phyloP scores from a whole-genome alignment of 2,888 invertebrate species.

The Cephalotes varians region DNA sequence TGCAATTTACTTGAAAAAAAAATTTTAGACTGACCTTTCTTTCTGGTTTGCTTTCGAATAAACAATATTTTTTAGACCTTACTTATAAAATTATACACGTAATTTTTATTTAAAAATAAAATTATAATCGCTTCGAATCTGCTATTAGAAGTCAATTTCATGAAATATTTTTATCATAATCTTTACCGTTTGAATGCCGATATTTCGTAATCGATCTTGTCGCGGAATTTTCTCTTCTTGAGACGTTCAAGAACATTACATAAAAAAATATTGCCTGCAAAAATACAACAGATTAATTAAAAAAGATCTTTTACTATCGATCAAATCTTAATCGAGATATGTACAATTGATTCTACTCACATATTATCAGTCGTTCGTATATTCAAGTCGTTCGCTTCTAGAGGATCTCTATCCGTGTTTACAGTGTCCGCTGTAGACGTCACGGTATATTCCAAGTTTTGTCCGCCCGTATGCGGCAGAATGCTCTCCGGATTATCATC shows the following conservation, averaged over 20 bases:
- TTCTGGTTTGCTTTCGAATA: not conserved
- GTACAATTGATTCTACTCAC: slow-evolving; percentile 79
- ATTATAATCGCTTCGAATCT: not conserved
- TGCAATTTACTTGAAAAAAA: not conserved
- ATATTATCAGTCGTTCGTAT: slow-evolving; percentile 85
- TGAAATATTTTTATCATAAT: not conserved
- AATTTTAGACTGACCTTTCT: not conserved
- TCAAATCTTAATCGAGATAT: slow-evolving; percentile 29
- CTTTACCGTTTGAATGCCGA: slow-evolving; percentile 26
- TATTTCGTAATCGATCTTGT: slow-evolving; percentile 17
- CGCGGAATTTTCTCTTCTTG: not conserved
- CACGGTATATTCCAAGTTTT: slow-evolving; percentile 80
- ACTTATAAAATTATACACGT: not conserved
- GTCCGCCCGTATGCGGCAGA: slow-evolving; percentile 81
- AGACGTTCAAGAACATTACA: slow-evolving; percentile 71
- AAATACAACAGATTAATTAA: slow-evolving; percentile 11
- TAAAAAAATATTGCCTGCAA: slow-evolving; percentile 80
- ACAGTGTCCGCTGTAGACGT: slow-evolving; percentile 67
- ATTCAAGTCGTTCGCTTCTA: slow-evolving; percentile 85
- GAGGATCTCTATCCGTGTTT: slow-evolving; percentile 84
- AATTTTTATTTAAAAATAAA: not conserved
- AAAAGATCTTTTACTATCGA: not conserved
- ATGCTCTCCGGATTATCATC: slow-evolving; percentile 83
- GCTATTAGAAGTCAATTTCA: not conserved
- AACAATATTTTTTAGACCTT: not conserved